Evolutionary conservation across 2,888 invertebrate species (phyloP).

Genomic region (Electrophaes corylata): DNA sequence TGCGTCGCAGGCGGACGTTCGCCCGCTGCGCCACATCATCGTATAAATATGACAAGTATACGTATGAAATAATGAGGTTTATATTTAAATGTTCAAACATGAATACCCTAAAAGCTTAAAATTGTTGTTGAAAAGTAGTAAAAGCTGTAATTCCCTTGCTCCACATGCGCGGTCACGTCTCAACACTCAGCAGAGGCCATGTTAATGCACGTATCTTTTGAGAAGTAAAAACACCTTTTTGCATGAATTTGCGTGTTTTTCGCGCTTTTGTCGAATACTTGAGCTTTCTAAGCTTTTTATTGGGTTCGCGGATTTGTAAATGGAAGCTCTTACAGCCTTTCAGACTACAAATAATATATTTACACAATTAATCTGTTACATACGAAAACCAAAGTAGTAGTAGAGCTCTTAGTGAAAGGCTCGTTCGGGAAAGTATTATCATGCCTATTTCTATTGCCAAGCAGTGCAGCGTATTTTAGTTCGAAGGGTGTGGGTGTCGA

Average conservation of each 20-base stretch:
- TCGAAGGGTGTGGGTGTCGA: too few species aligned
- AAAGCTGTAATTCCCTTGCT: conserved; percentile 46
- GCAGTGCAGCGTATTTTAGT: too few species aligned
- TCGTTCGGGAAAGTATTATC: too few species aligned
- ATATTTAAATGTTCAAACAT: neutral
- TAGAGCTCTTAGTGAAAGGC: too few species aligned
- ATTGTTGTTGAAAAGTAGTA: conserved; percentile 42
- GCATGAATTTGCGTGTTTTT: conserved; percentile 31
- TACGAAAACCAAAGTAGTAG: too few species aligned
- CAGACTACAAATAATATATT: neutral
- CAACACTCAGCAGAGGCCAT: conserved; percentile 46
- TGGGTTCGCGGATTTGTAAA: conserved; percentile 14
- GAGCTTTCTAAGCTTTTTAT: conserved; percentile 15
- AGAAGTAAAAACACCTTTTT: conserved; percentile 45
- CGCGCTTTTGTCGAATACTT: conserved; percentile 14
- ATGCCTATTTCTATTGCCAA: too few species aligned
- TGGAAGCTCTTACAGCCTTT: conserved; percentile 3
- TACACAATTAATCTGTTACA: neutral
- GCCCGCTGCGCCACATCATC: too few species aligned
- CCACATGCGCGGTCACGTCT: conserved; percentile 56
- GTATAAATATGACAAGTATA: neutral
- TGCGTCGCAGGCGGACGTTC: too few species aligned
- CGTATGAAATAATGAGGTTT: neutral
- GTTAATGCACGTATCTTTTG: conserved; percentile 40
- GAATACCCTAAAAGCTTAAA: conserved; percentile 23